Percentiles rank a stretch among this genome's conserved stretches.
Conservation (phyloP, 2,888 invertebrate genomes). For the Troilus luridus region DNA sequence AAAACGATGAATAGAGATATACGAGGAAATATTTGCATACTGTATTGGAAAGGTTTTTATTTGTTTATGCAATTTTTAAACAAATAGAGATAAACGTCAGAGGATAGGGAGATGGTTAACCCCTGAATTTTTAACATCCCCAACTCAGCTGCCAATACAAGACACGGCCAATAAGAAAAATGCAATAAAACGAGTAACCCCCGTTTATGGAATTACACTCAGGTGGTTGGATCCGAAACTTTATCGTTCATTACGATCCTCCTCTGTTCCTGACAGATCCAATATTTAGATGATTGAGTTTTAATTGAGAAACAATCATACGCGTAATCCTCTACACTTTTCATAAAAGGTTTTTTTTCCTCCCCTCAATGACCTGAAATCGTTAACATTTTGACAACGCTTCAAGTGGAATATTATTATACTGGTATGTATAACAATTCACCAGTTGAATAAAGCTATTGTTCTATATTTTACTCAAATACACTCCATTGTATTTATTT, state of each 20-base stretch:
- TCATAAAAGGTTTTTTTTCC: slow-evolving; percentile 18
- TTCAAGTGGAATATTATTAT: neutral
- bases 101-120: neutral
- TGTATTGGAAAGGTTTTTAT: too few species aligned
- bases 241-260: slow-evolving; percentile 22
- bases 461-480: neutral
- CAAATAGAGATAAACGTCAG: neutral
- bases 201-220: slow-evolving; percentile 35
- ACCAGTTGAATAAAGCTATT: neutral
- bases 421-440: neutral
- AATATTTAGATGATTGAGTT: slow-evolving; percentile 57
- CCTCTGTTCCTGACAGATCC: slow-evolving; percentile 56
- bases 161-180: slow-evolving; percentile 36
- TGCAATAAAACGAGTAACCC: slow-evolving; percentile 20
- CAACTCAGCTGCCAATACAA: slow-evolving; percentile 38
- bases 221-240: slow-evolving; percentile 42
- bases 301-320: slow-evolving; percentile 57
- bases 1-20: too few species aligned
- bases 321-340: slow-evolving; percentile 48
- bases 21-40: too few species aligned
- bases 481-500: too few species aligned
- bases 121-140: neutral
- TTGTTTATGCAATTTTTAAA: neutral
- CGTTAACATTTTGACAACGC: slow-evolving; percentile 3
- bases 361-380: neutral